phyloP scores from a whole-genome alignment of 2,888 invertebrate species.

The Drosophila flavopinicola region DNA sequence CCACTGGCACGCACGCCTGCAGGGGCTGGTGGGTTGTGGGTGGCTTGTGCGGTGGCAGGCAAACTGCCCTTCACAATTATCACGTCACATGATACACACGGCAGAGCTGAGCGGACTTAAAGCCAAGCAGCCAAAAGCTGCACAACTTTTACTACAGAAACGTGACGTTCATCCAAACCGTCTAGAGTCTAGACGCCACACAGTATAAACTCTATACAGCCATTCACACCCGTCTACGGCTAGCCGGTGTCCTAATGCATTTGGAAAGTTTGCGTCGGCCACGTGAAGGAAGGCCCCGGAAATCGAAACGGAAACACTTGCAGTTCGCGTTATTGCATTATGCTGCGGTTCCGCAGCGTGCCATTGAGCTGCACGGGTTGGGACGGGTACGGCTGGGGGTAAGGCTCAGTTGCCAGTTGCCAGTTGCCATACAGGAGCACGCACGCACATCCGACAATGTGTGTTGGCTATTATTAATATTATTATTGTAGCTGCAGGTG shows the following conservation, averaged over 20 bases:
- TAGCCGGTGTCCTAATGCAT: constrained; percentile 67
- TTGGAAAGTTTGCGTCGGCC: constrained; percentile 66
- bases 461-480: constrained; percentile 44
- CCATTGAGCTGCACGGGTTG: neutral
- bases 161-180: constrained; percentile 58
- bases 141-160: constrained; percentile 64
- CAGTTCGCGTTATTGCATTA: constrained; percentile 62
- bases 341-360: constrained; percentile 62
- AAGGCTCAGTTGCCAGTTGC: too few species aligned
- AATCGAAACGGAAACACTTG: constrained; percentile 78
- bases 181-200: constrained; percentile 33
- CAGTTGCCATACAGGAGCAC: neutral
- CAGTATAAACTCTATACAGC: neutral
- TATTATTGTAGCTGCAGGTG: constrained; percentile 48
- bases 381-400: constrained; percentile 3
- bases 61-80: constrained; percentile 53
- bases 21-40: neutral
- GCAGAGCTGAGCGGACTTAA: constrained; percentile 1
- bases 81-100: constrained; percentile 35
- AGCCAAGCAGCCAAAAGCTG: constrained; percentile 23
- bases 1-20: constrained; percentile 15
- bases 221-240: neutral
- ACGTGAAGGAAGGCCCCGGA: constrained; percentile 61
- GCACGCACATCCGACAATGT: constrained; percentile 49
- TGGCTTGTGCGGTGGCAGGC: constrained; percentile 1